These are phyloP conservation scores for Criorhina ranunculi DNA, from an alignment of 2,888 invertebrate species.

Conservation along the genomic window DNA sequence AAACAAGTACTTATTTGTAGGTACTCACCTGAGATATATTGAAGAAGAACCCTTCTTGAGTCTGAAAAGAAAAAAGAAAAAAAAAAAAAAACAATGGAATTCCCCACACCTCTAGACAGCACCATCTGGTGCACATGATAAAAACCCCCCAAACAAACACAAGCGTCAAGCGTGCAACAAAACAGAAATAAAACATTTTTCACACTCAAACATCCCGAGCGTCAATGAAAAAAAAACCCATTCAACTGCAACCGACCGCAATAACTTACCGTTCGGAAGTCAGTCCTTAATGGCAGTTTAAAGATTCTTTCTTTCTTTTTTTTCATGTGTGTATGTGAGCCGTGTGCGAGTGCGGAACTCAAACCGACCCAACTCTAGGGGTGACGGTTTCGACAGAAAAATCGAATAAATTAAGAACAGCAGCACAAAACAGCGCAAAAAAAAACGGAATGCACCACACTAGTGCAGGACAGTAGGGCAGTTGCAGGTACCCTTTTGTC, in stretches of 20 bases:
- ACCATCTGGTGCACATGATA: conserved; percentile 47
- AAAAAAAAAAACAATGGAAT: conserved; percentile 13
- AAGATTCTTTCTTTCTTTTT: conserved; percentile 61
- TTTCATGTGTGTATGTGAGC: conserved; percentile 24
- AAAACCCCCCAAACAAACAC: conserved; percentile 27
- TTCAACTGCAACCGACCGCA: conserved; percentile 75
- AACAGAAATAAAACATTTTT: conserved; percentile 60
- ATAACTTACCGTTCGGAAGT: conserved; percentile 76
- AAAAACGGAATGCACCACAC: conserved; percentile 17
- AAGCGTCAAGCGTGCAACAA: not conserved
- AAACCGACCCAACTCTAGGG: conserved; percentile 12
- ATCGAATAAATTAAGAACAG: conserved; percentile 68
- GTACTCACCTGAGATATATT: not conserved
- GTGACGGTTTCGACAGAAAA: conserved; percentile 54
- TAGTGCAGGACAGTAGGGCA: conserved; percentile 43
- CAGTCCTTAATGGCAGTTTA: conserved; percentile 59
- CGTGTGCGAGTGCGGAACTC: conserved; percentile 14
- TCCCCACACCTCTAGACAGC: conserved; percentile 19
- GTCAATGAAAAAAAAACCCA: conserved; percentile 72
- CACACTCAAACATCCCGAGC: conserved; percentile 65
- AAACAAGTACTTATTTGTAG: too few species aligned
- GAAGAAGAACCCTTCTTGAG: not conserved
- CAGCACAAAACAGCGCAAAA: conserved; percentile 23
- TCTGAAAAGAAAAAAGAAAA: not conserved
- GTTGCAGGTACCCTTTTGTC: conserved; percentile 60